phyloP scores from a whole-genome alignment of 2,888 invertebrate species.

The Hyalella azteca region DNA sequence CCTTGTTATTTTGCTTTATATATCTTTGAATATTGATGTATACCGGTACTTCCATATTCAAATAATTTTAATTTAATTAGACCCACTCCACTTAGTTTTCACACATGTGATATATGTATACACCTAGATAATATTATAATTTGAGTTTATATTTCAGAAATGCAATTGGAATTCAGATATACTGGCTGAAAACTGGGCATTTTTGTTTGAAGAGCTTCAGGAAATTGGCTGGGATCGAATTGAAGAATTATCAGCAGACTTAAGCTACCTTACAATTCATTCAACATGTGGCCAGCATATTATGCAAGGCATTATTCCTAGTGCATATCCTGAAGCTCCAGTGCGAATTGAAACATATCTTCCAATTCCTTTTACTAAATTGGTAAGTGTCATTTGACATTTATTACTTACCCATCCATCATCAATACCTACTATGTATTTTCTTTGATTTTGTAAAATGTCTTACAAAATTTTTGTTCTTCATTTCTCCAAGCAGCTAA shows the following conservation, averaged over 20 bases:
- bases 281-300: background rate
- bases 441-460: too few species aligned
- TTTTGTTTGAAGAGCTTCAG: background rate
- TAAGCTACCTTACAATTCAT: background rate
- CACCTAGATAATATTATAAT: too few species aligned
- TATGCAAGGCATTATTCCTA: background rate
- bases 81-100: too few species aligned
- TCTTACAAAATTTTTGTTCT: too few species aligned
- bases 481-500: too few species aligned
- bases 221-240: constrained; percentile 1
- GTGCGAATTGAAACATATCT: background rate
- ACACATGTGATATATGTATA: too few species aligned
- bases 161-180: background rate
- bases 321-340: background rate
- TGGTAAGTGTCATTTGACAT: background rate
- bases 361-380: background rate
- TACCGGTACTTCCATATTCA: too few species aligned
- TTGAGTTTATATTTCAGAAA: background rate
- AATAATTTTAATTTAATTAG: too few species aligned
- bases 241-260: background rate
- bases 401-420: too few species aligned
- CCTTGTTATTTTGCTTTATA: too few species aligned
- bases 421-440: too few species aligned
- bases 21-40: too few species aligned
- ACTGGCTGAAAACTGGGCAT: background rate